Percentiles rank a stretch among this genome's conserved stretches.
Evolutionary conservation across 2,797 vertebrate genomes (phyloP).

Genomic region (Toxotes lorentzi): DNA sequence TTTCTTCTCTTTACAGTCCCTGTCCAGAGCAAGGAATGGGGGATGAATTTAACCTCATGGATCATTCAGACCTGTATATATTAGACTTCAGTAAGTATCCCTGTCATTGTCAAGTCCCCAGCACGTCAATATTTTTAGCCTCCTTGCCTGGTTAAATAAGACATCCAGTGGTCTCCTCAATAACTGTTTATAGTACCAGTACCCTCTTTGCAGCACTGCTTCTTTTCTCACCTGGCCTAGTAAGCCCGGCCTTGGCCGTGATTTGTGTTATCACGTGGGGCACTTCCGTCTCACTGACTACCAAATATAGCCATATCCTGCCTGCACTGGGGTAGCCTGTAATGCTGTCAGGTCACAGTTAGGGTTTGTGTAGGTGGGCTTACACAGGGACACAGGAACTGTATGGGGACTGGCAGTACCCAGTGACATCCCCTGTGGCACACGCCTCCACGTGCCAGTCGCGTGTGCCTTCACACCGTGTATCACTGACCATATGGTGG

Average conservation of each 20-base stretch:
- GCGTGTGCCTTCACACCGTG: conserved; percentile 45
- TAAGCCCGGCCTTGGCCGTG: conserved; percentile 49
- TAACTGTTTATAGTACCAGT: background rate
- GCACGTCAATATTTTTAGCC: background rate
- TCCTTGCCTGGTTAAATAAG: conserved; percentile 2
- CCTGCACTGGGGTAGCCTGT: conserved; percentile 46
- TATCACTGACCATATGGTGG: conserved; percentile 72
- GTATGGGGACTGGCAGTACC: conserved; percentile 73
- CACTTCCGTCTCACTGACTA: conserved; percentile 45
- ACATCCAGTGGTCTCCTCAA: background rate
- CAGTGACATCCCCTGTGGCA: conserved; percentile 63
- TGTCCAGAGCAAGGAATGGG: conserved; percentile 98
- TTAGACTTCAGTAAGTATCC: conserved; percentile 96
- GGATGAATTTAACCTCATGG: conserved; percentile 99
- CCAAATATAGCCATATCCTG: conserved; percentile 81
- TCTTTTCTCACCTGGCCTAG: conserved; percentile 36
- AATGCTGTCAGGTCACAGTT: conserved; percentile 62
- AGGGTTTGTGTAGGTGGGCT: conserved; percentile 68
- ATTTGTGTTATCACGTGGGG: conserved; percentile 21
- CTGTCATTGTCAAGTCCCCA: background rate
- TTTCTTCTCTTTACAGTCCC: conserved; percentile 85
- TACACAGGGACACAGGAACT: conserved; percentile 52
- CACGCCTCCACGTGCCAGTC: conserved; percentile 62
- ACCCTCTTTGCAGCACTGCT: conserved; percentile 22
- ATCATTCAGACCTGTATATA: conserved; percentile 99